Base-by-base conservation (phyloP, 2,797 vertebrate genomes). In the Naso thynnoides region DNA sequence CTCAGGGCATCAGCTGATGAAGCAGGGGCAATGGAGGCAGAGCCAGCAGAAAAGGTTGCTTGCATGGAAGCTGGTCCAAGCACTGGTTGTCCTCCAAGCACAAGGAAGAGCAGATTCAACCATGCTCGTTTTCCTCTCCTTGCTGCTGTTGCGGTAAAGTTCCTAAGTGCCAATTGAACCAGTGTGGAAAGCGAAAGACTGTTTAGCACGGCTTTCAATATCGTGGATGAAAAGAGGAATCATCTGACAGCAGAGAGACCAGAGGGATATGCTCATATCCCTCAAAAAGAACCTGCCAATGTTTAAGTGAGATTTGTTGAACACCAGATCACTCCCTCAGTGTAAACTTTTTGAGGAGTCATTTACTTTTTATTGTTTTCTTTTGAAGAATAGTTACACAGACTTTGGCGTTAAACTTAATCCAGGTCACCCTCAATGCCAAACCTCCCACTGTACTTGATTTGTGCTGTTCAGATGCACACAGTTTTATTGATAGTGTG, bases 61-160 rank as follows among this genome's bases (percentile, higher is more conserved):
- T 8, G 18, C 42, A 44, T 44, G n/a, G 42, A 44, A 44, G 42
- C 42, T 44, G 42, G 42, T 44, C 45, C 47, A 52, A 64, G 47
- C n/a, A 38, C n/a, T 31, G 33, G 61, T 36, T 50, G 8, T 49
- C 23, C 21, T 33, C 23, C 44, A 26, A 50, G 29, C 33, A 33
- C 27, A 23, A 50, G 48, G 9, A 36, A 52, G 27, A 47, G 54
- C 54, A 56, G 54, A 19, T 56, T 56, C 33, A 38, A 33, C 54
- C n/a, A n/a, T n/a, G n/a, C n/a, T n/a, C n/a, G n/a, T n/a, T n/a
- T n/a, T n/a, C n/a, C n/a, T n/a, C n/a, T n/a, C n/a, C n/a, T n/a
- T n/a, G n/a, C n/a, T n/a, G n/a, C n/a, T n/a, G n/a, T n/a, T n/a
- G n/a, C n/a, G n/a, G n/a, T n/a, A n/a, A n/a, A n/a, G n/a, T n/a